phyloP scores from a whole-genome alignment of 2,888 invertebrate genomes.

The Quadroppia sp. region DNA sequence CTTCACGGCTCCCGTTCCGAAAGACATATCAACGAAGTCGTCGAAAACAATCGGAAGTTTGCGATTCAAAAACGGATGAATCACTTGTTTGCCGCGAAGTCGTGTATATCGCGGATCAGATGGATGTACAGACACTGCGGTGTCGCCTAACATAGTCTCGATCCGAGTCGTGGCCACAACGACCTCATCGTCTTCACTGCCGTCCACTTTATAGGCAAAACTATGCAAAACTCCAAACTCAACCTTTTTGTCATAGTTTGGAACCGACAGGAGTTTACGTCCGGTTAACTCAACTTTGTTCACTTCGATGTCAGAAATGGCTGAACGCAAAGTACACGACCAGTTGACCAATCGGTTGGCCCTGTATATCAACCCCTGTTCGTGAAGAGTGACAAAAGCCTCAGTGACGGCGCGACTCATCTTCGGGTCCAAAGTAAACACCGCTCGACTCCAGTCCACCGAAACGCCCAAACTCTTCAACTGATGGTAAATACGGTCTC shows the following conservation, averaged over 20 bases:
- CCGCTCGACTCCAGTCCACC: constrained; percentile 87
- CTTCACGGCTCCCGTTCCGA: constrained; percentile 87
- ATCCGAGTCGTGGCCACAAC: constrained; percentile 91
- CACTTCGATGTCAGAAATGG: constrained; percentile 97
- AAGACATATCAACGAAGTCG: constrained; percentile 86
- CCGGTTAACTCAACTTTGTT: constrained; percentile 88
- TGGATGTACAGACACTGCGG: constrained; percentile 97
- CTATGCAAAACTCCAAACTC: constrained; percentile 88
- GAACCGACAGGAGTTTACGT: constrained; percentile 76
- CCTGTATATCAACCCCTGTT: constrained; percentile 82
- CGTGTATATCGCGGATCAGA: constrained; percentile 77
- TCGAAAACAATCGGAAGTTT: constrained; percentile 83
- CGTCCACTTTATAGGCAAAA: constrained; percentile 82
- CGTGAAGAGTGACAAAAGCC: constrained; percentile 86
- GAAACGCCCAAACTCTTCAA: constrained; percentile 82
- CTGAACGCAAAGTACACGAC: constrained; percentile 93
- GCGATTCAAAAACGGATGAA: constrained; percentile 79
- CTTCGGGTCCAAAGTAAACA: constrained; percentile 94
- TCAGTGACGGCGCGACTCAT: constrained; percentile 83
- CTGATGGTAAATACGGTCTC: constrained; percentile 72
- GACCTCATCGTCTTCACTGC: constrained; percentile 51
- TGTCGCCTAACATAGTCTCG: constrained; percentile 96
- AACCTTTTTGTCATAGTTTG: constrained; percentile 82
- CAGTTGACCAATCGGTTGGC: constrained; percentile 95
- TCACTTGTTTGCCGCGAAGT: constrained; percentile 72